Evolutionary conservation across 2,888 invertebrate species (phyloP), one percentile per base, ranked within the genome.

Genomic region (Acheta domesticus): DNA sequence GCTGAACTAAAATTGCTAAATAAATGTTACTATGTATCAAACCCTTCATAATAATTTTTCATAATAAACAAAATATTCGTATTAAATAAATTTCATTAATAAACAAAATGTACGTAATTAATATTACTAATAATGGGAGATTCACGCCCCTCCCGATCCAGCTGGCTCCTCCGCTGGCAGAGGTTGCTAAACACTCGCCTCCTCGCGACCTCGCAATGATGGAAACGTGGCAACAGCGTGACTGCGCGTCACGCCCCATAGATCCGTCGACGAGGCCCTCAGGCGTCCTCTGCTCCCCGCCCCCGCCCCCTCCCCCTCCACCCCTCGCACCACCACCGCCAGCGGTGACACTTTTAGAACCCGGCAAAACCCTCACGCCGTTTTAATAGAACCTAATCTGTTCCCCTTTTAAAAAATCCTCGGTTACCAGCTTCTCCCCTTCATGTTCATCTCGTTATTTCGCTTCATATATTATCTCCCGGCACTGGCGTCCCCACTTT

Each of bases 211-310:
- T 62, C 16, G 20, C 74, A 73, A 74, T 78, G 78, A 78, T 74
- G 74, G 62, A 76, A 77, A 76, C 49, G 73, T 76, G 81, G 76
- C 81, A 78, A 78, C 79, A 76, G 23, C 20, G 78, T 49, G 12
- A 12, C 49, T 77, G 50, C 48, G 50, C 50, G 79, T 79, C 78
- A 78, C 77, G 79, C 75, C 81, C 80, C 81, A 77, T 81, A 81
- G 78, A 81, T 62, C 79, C 19, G 77, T 81, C 80, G 79, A 79
- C 79, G 79, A 62, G 16, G 62, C 14, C 62, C n/a, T n/a, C 62
- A 3, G 16, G 62, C 62, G 16, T n/a, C 62, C n/a, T 62, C 62
- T 0, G 0, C n/a, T 3, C 3, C 62, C 62, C n/a, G n/a, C n/a
- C n/a, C n/a, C n/a, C n/a, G n/a, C n/a, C n/a, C n/a, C n/a, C n/a